These are phyloP conservation scores for Nannoperca obscura DNA, from an alignment of 2,797 vertebrate genomes.

Conservation along the genomic window DNA sequence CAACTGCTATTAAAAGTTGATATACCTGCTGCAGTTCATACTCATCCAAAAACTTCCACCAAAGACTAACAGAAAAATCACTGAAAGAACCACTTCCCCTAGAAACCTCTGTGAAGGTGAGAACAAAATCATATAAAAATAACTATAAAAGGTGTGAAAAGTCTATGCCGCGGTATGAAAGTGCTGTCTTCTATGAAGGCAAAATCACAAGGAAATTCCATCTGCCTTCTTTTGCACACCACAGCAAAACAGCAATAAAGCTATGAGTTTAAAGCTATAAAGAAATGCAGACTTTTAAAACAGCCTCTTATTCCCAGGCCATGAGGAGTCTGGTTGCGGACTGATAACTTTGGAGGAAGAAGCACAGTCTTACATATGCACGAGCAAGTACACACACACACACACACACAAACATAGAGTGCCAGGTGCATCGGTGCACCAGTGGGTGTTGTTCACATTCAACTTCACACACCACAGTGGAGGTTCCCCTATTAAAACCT, in stretches of 20 bases:
- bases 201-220: slow-evolving; percentile 62
- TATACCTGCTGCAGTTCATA: slow-evolving; percentile 24
- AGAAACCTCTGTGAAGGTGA: slow-evolving; percentile 35
- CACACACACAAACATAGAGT: slow-evolving; percentile 3
- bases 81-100: slow-evolving; percentile 21
- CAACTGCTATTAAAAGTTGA: slow-evolving; percentile 37
- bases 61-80: slow-evolving; percentile 29
- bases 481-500: slow-evolving; percentile 61
- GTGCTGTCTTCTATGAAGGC: slow-evolving; percentile 43
- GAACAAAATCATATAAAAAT: slow-evolving; percentile 61
- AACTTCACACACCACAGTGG: slow-evolving; percentile 32
- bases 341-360: slow-evolving; percentile 70
- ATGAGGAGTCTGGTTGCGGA: slow-evolving; percentile 65
- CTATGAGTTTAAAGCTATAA: slow-evolving; percentile 67
- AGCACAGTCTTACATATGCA: slow-evolving; percentile 31
- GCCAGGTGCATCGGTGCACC: slow-evolving; percentile 30
- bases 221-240: slow-evolving; percentile 61
- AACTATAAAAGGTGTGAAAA: slow-evolving; percentile 50
- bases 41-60: slow-evolving; percentile 43
- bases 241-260: slow-evolving; percentile 72
- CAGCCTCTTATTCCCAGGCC: slow-evolving; percentile 66
- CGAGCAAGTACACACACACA: slow-evolving; percentile 12
- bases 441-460: slow-evolving; percentile 40
- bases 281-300: slow-evolving; percentile 69
- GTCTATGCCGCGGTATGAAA: slow-evolving; percentile 46